Evolutionary conservation across 2,797 vertebrate species (phyloP), one percentile per base, ranked within the genome.

Genomic region (Sorex maritimensis): DNA sequence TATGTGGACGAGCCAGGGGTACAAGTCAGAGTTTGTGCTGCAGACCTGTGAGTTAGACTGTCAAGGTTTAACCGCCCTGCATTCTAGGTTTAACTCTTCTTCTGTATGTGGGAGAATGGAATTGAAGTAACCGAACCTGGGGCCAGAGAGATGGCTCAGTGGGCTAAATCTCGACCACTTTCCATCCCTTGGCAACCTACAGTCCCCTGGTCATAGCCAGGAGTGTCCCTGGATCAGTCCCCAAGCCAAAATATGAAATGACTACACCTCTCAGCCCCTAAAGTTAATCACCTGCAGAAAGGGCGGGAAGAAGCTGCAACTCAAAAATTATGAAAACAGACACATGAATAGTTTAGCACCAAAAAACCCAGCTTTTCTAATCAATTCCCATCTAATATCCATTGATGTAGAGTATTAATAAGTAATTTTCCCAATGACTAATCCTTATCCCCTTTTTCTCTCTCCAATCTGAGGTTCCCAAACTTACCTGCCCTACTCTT

Each of bases 271-370:
- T 86, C 12, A 26, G 65, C 1, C 14, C 75, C 41, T 38, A 46
- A 26, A 11, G 24, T 10, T 38, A 87, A 61, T 44, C 41, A 73
- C 69, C 21, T 44, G 0, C 15, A 65, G 78, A 73, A 86, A 52
- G 10, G 46, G 58, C 12, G 69, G 52, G 30, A 72, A 34, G 24
- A 79, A 28, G 3, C 17, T n/a, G 84, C 44, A 78, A 19, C 80
- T 88, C 72, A 55, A 28, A 80, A 49, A 69, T 0, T 80, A 38
- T 52, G 21, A 81, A 81, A 81, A 77, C 1, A 90, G 24, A 94
- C 12, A 44, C 8, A 6, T 58, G 71, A 86, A 84, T 34, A 21
- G 61, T 65, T 8, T 8, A 65, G 21, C 61, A 65, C 30, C 68
- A 67, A 44, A 67, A 78, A n/a, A 14, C 30, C 38, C 34, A 69